A percentile compares a stretch with the other conserved stretches of the same genome.
Evolutionary conservation across 2,888 invertebrate species (phyloP).

Genomic region (Nephrotoma flavescens): DNA sequence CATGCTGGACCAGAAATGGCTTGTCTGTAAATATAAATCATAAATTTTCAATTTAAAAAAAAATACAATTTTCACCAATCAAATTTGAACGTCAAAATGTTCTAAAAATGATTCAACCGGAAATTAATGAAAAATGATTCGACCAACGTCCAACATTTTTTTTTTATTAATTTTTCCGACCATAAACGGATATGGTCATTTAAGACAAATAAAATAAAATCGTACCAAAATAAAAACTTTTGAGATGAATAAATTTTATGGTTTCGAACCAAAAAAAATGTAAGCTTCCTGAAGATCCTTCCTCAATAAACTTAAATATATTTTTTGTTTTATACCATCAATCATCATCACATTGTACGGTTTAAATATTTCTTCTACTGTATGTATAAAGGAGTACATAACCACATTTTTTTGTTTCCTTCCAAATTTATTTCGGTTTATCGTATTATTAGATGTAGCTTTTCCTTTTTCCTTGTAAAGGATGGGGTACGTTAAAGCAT

Average conservation of each 20-base stretch:
- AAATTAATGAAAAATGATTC: background rate
- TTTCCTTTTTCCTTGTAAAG: background rate
- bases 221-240: background rate
- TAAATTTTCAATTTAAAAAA: background rate
- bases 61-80: background rate
- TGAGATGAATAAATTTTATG: background rate
- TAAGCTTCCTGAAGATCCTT: background rate
- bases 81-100: background rate
- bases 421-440: background rate
- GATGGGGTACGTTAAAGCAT: background rate
- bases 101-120: background rate
- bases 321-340: background rate
- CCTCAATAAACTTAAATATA: background rate
- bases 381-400: background rate
- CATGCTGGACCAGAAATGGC: conserved; percentile 23
- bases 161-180: background rate
- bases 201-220: background rate
- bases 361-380: background rate
- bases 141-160: background rate
- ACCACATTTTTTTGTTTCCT: background rate
- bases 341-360: conserved; percentile 1
- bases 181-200: background rate
- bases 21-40: conserved; percentile 20
- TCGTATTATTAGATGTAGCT: background rate
- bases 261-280: background rate